A percentile compares a stretch with the other conserved stretches of the same genome.
Evolutionary conservation across 2,113 vertebrate species (phyloP).

Genomic region (Sula dactylatra): DNA sequence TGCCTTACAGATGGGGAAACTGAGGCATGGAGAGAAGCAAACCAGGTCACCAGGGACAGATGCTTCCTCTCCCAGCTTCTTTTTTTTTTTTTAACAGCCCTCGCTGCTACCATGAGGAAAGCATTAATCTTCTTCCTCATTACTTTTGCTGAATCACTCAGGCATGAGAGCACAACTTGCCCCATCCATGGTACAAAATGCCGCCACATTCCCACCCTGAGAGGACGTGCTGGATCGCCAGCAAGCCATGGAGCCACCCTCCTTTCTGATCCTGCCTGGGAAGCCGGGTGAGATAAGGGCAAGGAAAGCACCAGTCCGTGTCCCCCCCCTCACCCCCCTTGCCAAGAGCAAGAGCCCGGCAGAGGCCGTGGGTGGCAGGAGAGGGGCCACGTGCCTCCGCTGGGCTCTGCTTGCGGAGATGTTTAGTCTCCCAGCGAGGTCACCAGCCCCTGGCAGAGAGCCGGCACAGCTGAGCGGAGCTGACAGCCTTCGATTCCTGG

Average conservation of each 20-base stretch:
- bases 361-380: neutral
- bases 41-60: fast-evolving
- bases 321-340: fast-evolving
- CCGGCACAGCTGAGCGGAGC: neutral
- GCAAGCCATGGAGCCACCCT: neutral
- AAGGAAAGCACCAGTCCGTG: neutral
- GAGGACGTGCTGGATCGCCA: neutral
- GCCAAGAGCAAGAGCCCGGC: neutral
- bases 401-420: neutral
- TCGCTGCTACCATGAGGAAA: fast-evolving
- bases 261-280: neutral
- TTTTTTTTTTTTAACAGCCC: fast-evolving
- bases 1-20: neutral
- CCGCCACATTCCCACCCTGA: neutral
- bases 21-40: fast-evolving
- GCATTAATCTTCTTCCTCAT: neutral
- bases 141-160: neutral
- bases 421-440: neutral
- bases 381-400: neutral
- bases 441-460: neutral
- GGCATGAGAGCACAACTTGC: neutral
- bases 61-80: neutral
- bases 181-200: neutral
- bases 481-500: neutral
- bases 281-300: neutral